A percentile compares a stretch with the other conserved stretches of the same genome.
These are phyloP conservation scores for Nyctereutes procyonoides DNA, from an alignment of 2,113 vertebrate genomes.

Conservation along the genomic window DNA sequence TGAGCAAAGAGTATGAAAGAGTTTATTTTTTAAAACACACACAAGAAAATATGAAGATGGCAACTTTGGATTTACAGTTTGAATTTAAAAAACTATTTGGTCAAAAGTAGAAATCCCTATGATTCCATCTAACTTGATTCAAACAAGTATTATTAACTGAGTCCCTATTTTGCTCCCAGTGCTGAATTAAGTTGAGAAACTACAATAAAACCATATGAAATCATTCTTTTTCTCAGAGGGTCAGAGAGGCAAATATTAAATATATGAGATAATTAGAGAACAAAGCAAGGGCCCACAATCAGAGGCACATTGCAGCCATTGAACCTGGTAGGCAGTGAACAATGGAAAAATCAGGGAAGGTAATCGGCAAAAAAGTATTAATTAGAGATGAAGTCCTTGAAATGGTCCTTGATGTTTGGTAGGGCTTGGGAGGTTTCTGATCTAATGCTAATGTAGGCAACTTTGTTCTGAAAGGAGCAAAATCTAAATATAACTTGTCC, in stretches of 20 bases:
- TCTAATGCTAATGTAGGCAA: not conserved
- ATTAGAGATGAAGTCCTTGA: not conserved
- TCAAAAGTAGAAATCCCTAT: not conserved
- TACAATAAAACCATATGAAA: not conserved
- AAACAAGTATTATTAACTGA: not conserved
- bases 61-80: not conserved
- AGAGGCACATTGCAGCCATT: not conserved
- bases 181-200: not conserved
- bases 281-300: not conserved
- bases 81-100: not conserved
- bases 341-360: not conserved
- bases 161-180: not conserved
- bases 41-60: not conserved
- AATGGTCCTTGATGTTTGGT: not conserved
- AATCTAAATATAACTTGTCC: not conserved
- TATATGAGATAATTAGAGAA: not conserved
- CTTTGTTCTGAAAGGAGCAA: not conserved
- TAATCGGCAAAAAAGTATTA: not conserved
- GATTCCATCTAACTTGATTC: slow-evolving; percentile 22
- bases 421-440: not conserved
- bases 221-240: not conserved
- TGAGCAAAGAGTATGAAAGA: slow-evolving; percentile 40
- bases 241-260: not conserved
- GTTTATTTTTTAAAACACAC: not conserved
- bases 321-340: not conserved